Evolutionary conservation across 2,113 vertebrate species (phyloP).

Genomic region (Zosterops pallidus): DNA sequence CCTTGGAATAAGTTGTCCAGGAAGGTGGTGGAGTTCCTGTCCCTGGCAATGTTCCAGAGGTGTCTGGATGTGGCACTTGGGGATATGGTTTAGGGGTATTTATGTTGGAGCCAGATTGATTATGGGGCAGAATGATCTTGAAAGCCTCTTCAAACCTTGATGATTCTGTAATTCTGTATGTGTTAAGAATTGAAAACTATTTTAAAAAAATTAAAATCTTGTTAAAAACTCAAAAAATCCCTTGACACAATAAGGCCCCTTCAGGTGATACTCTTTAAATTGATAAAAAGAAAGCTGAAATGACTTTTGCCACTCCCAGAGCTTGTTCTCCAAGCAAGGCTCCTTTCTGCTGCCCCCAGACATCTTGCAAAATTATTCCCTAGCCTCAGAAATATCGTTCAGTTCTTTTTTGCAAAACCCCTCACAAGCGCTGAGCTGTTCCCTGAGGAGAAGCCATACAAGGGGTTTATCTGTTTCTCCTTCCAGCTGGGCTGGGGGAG

Average conservation of each 20-base stretch:
- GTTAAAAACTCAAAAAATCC: neutral
- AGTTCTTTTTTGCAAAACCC: neutral
- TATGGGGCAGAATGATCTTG: neutral
- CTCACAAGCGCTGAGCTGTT: neutral
- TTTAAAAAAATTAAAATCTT: neutral
- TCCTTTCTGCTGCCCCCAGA: neutral
- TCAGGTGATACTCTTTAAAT: neutral
- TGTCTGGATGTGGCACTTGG: neutral
- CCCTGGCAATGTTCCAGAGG: neutral
- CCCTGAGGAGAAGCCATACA: neutral
- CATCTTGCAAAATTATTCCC: neutral
- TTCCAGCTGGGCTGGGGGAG: neutral
- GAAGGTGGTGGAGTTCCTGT: too few relatives aligned
- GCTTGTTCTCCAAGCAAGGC: neutral
- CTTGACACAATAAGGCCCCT: neutral
- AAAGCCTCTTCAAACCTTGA: neutral
- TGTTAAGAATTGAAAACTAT: neutral
- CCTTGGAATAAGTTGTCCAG: neutral
- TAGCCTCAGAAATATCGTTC: fast-evolving
- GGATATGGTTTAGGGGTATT: neutral
- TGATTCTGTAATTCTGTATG: neutral
- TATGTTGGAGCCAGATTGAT: neutral
- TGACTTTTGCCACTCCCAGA: neutral
- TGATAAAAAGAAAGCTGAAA: neutral
- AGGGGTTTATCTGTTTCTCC: neutral